phyloP scores from a whole-genome alignment of 2,113 vertebrate genomes.

The Carassius auratus region DNA sequence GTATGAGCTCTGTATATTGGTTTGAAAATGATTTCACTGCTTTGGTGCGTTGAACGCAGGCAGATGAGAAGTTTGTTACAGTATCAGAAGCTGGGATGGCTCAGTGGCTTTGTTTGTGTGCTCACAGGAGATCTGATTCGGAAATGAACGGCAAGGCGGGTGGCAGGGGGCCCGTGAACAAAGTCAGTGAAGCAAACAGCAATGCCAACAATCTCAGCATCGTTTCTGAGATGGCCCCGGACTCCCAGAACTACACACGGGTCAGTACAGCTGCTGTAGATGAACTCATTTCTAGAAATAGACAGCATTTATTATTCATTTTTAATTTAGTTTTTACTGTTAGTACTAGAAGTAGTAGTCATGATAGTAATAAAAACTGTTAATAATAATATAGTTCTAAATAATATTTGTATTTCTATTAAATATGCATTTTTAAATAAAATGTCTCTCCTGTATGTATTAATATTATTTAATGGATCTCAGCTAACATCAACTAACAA shows the following conservation, averaged over 20 bases:
- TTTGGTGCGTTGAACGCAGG: background rate
- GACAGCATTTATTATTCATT: background rate
- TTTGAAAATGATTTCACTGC: conserved; percentile 32
- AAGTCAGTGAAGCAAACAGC: conserved; percentile 71
- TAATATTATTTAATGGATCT: too few species aligned
- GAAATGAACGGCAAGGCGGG: conserved; percentile 86
- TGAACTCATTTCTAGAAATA: background rate
- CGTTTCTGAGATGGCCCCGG: conserved; percentile 81
- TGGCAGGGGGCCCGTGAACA: conserved; percentile 69
- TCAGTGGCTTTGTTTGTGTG: conserved; percentile 41
- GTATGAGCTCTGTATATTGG: background rate
- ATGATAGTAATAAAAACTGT: background rate
- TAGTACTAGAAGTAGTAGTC: background rate
- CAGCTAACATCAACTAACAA: too few species aligned
- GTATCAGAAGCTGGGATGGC: background rate
- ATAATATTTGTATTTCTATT: background rate
- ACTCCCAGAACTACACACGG: conserved; percentile 75
- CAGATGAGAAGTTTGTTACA: background rate
- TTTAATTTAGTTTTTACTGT: background rate
- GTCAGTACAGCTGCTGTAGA: conserved; percentile 69
- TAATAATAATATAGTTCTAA: background rate
- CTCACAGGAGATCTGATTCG: conserved; percentile 68
- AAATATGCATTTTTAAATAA: background rate
- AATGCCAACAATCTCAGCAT: conserved; percentile 81
- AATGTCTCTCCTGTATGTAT: background rate